Evolutionary conservation across 2,113 vertebrate species (phyloP).

Genomic region (Rattus rattus): DNA sequence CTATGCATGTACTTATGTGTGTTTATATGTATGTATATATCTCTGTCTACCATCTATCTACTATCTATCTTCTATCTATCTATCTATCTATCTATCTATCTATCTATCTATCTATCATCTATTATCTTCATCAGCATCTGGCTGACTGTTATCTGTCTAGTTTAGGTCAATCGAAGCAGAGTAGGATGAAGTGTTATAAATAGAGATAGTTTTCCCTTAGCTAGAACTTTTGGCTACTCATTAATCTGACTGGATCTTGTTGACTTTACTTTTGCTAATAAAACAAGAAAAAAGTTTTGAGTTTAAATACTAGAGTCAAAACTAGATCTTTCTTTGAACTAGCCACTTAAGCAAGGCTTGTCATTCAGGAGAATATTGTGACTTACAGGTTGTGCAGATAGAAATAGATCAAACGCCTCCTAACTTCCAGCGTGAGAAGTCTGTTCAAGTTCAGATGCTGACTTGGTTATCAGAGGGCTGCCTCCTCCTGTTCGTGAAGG

Average conservation of each 20-base stretch:
- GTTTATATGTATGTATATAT: not conserved
- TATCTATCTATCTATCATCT: not conserved
- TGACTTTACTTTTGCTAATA: conserved; percentile 24
- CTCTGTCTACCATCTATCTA: not conserved
- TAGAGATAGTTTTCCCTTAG: conserved; percentile 10
- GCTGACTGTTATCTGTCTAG: not conserved
- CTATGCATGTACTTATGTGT: too few species aligned
- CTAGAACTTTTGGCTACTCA: not conserved
- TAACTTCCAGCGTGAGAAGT: not conserved
- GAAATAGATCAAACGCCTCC: not conserved
- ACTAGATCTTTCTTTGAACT: conserved; percentile 4
- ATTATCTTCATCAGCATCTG: not conserved
- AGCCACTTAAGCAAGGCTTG: not conserved
- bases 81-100: not conserved
- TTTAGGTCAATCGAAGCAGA: not conserved
- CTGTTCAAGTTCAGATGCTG: not conserved
- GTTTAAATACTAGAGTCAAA: not conserved
- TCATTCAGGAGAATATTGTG: not conserved
- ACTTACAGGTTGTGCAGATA: not conserved
- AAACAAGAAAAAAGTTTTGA: not conserved
- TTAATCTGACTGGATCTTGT: conserved; percentile 9
- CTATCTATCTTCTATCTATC: not conserved
- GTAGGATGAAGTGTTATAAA: not conserved
- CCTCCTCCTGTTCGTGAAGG: not conserved
- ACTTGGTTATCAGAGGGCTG: not conserved